A percentile compares a stretch with the other conserved stretches of the same genome.
Conservation (phyloP, 2,797 vertebrate species). For the Liasis olivaceus region DNA sequence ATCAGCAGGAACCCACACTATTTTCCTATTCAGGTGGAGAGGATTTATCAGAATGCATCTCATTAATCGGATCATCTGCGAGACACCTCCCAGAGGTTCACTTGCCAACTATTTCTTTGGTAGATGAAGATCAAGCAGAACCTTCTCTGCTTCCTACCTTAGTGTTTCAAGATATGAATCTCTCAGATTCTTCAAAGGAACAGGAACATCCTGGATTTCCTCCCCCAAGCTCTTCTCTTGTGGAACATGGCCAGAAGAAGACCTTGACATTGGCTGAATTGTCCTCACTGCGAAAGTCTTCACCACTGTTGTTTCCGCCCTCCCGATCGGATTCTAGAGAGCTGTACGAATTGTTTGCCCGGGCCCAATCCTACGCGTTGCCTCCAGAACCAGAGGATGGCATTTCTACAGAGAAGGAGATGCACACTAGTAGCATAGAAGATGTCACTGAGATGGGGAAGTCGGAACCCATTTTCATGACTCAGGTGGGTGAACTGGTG, state of each 20-base stretch:
- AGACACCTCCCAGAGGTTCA: neutral
- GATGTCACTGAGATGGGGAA: neutral
- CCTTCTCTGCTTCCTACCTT: too few relatives aligned
- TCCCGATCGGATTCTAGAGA: neutral
- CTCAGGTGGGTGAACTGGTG: slow-evolving; percentile 73
- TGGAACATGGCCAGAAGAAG: neutral
- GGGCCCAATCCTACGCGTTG: neutral
- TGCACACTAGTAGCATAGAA: accelerated
- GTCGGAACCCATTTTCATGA: slow-evolving; percentile 79
- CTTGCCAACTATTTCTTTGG: neutral
- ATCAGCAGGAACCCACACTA: neutral
- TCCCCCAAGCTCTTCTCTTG: accelerated
- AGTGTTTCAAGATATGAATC: accelerated
- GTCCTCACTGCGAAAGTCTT: accelerated
- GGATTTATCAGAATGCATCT: too few relatives aligned
- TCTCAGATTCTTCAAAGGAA: neutral
- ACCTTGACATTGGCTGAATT: accelerated
- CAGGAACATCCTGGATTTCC: neutral
- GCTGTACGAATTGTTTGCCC: neutral
- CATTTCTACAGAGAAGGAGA: accelerated
- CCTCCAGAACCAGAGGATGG: accelerated
- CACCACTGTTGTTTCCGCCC: accelerated
- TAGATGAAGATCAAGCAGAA: neutral
- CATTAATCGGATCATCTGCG: neutral
- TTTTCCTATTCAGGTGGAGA: too few relatives aligned